Percentiles rank a stretch among this genome's conserved stretches.
phyloP scores from a whole-genome alignment of 2,888 invertebrate species.

The Pandemis heparana region DNA sequence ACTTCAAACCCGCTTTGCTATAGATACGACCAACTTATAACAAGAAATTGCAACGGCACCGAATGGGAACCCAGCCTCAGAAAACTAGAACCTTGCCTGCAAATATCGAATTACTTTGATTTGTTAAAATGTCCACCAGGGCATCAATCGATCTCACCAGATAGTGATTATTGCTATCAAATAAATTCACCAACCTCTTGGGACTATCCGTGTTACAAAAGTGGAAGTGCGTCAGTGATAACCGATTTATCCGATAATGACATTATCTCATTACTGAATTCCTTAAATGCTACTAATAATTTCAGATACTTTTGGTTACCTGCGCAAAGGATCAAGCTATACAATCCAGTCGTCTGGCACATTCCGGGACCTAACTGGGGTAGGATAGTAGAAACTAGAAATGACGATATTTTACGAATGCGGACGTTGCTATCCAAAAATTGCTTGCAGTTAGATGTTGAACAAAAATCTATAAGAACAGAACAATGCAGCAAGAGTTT shows the following conservation, averaged over 20 bases:
- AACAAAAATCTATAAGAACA: conserved; percentile 58
- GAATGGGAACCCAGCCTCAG: conserved; percentile 64
- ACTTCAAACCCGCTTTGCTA: conserved; percentile 71
- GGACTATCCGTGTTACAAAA: conserved; percentile 72
- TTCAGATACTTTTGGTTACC: conserved; percentile 81
- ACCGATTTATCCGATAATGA: conserved; percentile 67
- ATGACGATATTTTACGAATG: conserved; percentile 51
- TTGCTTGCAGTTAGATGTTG: conserved; percentile 69
- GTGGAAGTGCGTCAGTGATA: conserved; percentile 72
- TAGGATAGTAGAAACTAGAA: conserved; percentile 51
- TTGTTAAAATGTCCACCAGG: conserved; percentile 68
- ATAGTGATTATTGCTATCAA: conserved; percentile 70
- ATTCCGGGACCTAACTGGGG: conserved; percentile 81
- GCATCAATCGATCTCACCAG: conserved; percentile 63
- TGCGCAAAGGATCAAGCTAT: conserved; percentile 69
- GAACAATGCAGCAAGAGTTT: conserved; percentile 63
- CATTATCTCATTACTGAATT: conserved; percentile 59
- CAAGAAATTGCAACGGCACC: conserved; percentile 66
- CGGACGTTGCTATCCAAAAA: conserved; percentile 59
- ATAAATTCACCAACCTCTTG: conserved; percentile 61
- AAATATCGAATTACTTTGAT: conserved; percentile 60
- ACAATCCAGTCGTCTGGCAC: conserved; percentile 75
- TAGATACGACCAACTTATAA: conserved; percentile 58
- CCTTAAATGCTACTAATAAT: conserved; percentile 57
- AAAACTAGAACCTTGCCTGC: conserved; percentile 62